A percentile compares a stretch with the other conserved stretches of the same genome.
These are phyloP conservation scores for Leptinotarsa haldemani DNA, from an alignment of 2,888 invertebrate genomes.

Conservation along the genomic window DNA sequence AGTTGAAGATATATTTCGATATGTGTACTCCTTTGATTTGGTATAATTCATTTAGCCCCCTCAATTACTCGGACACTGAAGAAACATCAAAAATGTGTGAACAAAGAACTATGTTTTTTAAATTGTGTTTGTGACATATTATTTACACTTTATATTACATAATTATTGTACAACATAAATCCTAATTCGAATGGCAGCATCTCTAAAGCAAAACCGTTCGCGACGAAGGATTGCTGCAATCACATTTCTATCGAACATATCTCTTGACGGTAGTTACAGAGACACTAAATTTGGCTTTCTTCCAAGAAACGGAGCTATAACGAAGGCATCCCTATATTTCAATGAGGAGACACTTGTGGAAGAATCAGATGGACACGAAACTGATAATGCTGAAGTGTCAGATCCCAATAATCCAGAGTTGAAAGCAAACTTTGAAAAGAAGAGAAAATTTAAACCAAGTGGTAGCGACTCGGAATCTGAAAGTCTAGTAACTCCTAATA, in stretches of 20 bases:
- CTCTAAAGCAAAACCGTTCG: constrained; percentile 73
- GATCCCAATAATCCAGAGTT: constrained; percentile 42
- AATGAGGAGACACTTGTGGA: constrained; percentile 56
- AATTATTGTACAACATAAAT: constrained; percentile 5
- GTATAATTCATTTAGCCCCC: not conserved
- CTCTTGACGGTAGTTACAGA: constrained; percentile 89
- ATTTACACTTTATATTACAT: constrained; percentile 17
- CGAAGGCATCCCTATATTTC: constrained; percentile 51
- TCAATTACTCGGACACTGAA: constrained; percentile 7
- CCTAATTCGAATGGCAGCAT: constrained; percentile 66
- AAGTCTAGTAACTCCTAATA: constrained; percentile 75
- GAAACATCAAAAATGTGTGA: constrained; percentile 50
- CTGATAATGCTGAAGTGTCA: constrained; percentile 43
- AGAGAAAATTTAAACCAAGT: constrained; percentile 40
- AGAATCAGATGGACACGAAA: constrained; percentile 63
- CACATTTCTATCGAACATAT: constrained; percentile 94
- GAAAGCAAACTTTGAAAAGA: constrained; percentile 37
- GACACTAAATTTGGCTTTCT: constrained; percentile 73
- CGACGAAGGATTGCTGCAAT: constrained; percentile 91
- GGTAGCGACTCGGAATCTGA: constrained; percentile 77
- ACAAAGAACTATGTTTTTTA: constrained; percentile 59
- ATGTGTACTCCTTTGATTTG: not conserved
- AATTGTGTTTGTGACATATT: constrained; percentile 56
- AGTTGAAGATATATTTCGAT: constrained; percentile 2
- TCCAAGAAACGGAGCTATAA: constrained; percentile 64